Conservation (phyloP, 2,888 invertebrate species). For the Diarsia dahlii region DNA sequence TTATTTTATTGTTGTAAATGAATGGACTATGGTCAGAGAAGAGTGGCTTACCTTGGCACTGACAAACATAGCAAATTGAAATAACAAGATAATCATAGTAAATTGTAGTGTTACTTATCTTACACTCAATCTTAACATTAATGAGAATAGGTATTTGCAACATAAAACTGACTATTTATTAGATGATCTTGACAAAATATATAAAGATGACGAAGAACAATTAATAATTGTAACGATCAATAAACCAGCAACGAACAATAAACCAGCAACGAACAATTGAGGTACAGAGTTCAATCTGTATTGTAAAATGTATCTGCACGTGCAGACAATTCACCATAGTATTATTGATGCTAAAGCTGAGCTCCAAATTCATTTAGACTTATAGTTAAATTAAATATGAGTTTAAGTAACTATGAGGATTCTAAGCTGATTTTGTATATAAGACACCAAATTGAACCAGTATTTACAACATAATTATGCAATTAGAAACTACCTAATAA, state of each 20-base stretch:
- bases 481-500: too few relatives aligned
- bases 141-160: background rate
- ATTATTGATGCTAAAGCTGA: background rate
- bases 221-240: background rate
- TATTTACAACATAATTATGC: too few relatives aligned
- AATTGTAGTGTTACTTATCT: background rate
- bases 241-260: background rate
- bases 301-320: background rate
- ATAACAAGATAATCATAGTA: conserved; percentile 1
- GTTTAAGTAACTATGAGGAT: background rate
- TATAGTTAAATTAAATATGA: too few relatives aligned
- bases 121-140: background rate
- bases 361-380: background rate
- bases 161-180: background rate
- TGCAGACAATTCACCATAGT: background rate
- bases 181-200: background rate
- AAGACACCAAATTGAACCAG: background rate
- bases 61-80: conserved; percentile 6
- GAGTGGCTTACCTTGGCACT: conserved; percentile 29
- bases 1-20: background rate
- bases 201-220: background rate
- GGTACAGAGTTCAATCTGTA: background rate
- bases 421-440: background rate
- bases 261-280: background rate
- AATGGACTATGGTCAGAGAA: background rate